Conservation (phyloP, 2,113 vertebrate genomes). For the Campylorhamphus procurvoides region DNA sequence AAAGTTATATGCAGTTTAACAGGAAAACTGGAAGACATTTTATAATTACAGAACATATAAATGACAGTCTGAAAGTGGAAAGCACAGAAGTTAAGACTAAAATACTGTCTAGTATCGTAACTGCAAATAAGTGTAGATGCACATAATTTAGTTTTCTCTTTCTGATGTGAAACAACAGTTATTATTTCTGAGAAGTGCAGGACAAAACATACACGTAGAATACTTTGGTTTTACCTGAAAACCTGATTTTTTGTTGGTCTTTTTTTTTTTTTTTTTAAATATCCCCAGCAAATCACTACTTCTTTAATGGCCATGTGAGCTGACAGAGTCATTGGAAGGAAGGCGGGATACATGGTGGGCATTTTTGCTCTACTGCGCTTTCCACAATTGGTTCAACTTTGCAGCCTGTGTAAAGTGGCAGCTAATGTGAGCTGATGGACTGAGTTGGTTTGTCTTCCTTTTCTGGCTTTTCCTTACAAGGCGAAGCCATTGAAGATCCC, state of each 20-base stretch:
- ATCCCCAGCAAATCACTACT: background rate
- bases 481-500: background rate
- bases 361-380: background rate
- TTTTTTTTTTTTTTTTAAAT: background rate
- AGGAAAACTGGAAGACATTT: background rate
- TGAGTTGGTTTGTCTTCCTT: background rate
- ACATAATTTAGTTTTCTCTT: background rate
- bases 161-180: background rate
- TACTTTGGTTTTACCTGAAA: background rate
- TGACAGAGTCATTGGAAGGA: background rate
- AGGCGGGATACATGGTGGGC: background rate
- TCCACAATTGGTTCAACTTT: background rate
- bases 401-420: background rate
- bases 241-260: too few relatives aligned
- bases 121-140: background rate
- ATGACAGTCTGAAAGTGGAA: background rate
- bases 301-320: background rate
- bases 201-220: background rate
- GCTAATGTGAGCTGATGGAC: background rate
- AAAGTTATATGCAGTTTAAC: background rate
- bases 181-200: fast-evolving
- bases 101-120: background rate
- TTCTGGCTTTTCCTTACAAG: background rate
- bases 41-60: background rate
- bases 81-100: background rate